phyloP scores from a whole-genome alignment of 2,888 invertebrate species.

The Andrena hattorfiana region DNA sequence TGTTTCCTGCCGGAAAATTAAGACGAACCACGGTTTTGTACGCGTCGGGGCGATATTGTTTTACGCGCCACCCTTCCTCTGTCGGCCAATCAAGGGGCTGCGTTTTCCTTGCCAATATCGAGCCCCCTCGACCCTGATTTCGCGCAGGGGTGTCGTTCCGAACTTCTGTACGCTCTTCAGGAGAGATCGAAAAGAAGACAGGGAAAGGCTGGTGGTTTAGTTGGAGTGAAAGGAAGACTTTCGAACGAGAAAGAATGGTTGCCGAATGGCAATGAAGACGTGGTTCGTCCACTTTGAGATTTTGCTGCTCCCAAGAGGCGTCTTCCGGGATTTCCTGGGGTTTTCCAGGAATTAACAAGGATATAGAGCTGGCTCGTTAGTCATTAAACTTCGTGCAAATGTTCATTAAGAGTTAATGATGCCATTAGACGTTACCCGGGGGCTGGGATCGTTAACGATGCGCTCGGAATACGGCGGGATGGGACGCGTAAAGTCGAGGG shows the following conservation, averaged over 20 bases:
- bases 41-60: conserved; percentile 68
- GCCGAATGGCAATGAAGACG: background rate
- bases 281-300: background rate
- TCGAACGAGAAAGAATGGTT: background rate
- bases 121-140: conserved; percentile 1
- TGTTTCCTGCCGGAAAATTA: conserved; percentile 70
- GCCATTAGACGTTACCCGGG: conserved; percentile 61
- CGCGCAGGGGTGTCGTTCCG: background rate
- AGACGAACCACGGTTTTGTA: conserved; percentile 50
- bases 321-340: conserved; percentile 13
- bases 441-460: conserved; percentile 56
- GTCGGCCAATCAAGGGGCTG: conserved; percentile 62
- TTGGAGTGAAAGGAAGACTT: background rate
- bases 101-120: conserved; percentile 35
- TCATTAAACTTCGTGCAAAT: conserved; percentile 67
- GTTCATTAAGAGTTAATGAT: conserved; percentile 70
- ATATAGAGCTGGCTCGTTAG: conserved; percentile 53
- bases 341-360: conserved; percentile 50
- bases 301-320: background rate
- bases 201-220: background rate
- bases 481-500: conserved; percentile 17
- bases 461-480: conserved; percentile 33
- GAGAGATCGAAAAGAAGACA: background rate
- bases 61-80: conserved; percentile 61
- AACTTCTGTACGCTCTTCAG: background rate